Conservation (phyloP, 2,888 invertebrate species). For the Germaria angustata region DNA sequence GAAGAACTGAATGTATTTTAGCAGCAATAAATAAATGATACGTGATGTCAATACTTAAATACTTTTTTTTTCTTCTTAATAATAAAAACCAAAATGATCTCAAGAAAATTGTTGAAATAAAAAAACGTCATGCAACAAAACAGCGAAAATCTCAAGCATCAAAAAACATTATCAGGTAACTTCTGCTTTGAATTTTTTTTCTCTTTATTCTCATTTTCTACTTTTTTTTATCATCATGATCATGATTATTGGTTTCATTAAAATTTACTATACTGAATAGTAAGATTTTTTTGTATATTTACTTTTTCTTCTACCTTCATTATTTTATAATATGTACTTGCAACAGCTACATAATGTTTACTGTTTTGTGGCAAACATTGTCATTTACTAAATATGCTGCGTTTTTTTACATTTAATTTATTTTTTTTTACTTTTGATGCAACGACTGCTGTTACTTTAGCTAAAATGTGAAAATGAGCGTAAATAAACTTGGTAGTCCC, state of each 20-base stretch:
- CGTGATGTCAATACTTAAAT: constrained; percentile 80
- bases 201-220: neutral
- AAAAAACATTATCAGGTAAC: constrained; percentile 55
- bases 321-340: constrained; percentile 54
- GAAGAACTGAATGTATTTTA: constrained; percentile 68
- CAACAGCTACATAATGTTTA: constrained; percentile 66
- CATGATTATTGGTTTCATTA: constrained; percentile 67
- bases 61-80: constrained; percentile 67
- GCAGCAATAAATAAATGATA: constrained; percentile 80
- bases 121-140: constrained; percentile 31
- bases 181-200: constrained; percentile 24
- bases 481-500: constrained; percentile 63
- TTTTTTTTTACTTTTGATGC: constrained; percentile 2
- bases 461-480: constrained; percentile 68
- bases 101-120: constrained; percentile 24
- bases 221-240: constrained; percentile 52
- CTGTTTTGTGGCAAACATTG: constrained; percentile 71
- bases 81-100: constrained; percentile 14
- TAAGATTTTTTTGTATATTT: constrained; percentile 47
- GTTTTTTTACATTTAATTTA: too few species aligned
- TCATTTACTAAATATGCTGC: constrained; percentile 78
- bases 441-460: constrained; percentile 32
- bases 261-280: constrained; percentile 64
- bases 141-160: constrained; percentile 32
- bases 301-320: constrained; percentile 53